phyloP scores from a whole-genome alignment of 2,113 vertebrate species.

The Irena cyanogastra region DNA sequence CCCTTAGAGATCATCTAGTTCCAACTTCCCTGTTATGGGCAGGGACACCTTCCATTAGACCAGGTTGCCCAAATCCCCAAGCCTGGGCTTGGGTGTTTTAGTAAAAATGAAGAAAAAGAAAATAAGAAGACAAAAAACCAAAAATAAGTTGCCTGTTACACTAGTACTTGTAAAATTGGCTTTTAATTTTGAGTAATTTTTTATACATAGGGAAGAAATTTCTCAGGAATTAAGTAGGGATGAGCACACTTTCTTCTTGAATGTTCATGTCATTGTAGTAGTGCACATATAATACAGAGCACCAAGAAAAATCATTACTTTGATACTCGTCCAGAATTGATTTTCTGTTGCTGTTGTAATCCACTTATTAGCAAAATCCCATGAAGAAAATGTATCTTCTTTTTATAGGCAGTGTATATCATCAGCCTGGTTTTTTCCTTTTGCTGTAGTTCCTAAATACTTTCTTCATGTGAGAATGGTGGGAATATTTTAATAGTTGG shows the following conservation, averaged over 20 bases:
- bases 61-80: neutral
- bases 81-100: neutral
- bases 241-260: conserved; percentile 1
- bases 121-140: too few relatives aligned
- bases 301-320: conserved; percentile 48
- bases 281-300: neutral
- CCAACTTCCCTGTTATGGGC: neutral
- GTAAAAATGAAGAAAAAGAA: neutral
- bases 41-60: too few relatives aligned
- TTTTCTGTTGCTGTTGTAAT: conserved; percentile 41
- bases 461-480: neutral
- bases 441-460: neutral
- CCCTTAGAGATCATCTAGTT: neutral
- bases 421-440: neutral
- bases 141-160: neutral
- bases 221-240: neutral
- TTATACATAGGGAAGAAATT: neutral
- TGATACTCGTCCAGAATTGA: conserved; percentile 33
- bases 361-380: neutral
- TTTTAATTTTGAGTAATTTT: neutral
- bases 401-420: neutral
- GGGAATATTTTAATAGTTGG: neutral
- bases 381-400: conserved; percentile 4
- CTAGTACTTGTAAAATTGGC: neutral
- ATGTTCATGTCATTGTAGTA: neutral